Evolutionary conservation across 1,140 invertebrate genomes (phyloP).

Genomic region (Pseudachorutes palmiensis): DNA sequence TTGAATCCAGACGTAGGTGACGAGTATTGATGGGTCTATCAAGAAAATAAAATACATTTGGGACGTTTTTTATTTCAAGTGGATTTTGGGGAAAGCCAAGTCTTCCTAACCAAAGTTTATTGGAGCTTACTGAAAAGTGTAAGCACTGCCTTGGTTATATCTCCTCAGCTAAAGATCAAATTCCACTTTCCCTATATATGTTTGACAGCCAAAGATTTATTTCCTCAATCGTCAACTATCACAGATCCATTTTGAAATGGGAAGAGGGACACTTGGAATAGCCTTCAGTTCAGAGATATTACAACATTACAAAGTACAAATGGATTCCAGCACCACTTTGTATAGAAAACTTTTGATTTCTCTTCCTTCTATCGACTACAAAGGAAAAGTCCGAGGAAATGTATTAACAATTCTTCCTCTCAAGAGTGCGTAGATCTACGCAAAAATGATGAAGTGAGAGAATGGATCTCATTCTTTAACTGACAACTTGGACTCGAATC

Average conservation of each 20-base stretch:
- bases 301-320: background rate
- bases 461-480: background rate
- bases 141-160: too few relatives aligned
- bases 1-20: background rate
- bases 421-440: background rate
- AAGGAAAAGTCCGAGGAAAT: background rate
- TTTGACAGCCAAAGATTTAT: background rate
- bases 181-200: background rate
- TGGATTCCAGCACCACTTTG: background rate
- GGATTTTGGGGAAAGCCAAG: too few relatives aligned
- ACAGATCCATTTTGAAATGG: background rate
- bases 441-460: conserved; percentile 9
- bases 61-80: background rate
- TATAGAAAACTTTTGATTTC: too few relatives aligned
- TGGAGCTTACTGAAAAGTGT: conserved; percentile 4
- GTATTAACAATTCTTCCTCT: background rate
- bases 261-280: background rate
- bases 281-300: background rate
- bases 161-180: background rate
- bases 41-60: conserved; percentile 3
- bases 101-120: too few relatives aligned
- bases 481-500: background rate
- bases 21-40: background rate
- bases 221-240: conserved; percentile 1
- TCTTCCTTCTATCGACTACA: background rate